Evolutionary conservation across 2,888 invertebrate genomes (phyloP).

Genomic region (Crocallis elinguaria): DNA sequence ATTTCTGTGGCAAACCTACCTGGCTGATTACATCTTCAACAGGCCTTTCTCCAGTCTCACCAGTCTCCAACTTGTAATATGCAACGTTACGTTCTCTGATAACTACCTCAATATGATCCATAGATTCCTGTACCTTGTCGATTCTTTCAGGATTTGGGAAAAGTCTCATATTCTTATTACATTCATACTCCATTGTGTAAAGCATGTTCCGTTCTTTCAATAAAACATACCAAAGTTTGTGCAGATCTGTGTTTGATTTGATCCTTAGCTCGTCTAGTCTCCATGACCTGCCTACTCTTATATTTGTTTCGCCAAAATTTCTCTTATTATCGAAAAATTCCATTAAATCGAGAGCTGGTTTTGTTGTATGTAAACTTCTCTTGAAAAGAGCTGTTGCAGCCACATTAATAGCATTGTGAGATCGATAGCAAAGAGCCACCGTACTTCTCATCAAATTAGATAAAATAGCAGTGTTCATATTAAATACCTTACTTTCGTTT

Average conservation of each 20-base stretch:
- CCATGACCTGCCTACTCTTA: constrained; percentile 95
- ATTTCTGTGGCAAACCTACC: constrained; percentile 86
- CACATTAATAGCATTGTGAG: constrained; percentile 47
- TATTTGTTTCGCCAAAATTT: constrained; percentile 91
- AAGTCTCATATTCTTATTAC: constrained; percentile 86
- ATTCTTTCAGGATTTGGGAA: constrained; percentile 97
- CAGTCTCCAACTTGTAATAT: constrained; percentile 95
- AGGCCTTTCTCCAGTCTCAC: constrained; percentile 92
- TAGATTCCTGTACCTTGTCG: constrained; percentile 97
- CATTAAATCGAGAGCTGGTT: constrained; percentile 85
- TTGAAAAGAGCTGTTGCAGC: constrained; percentile 36
- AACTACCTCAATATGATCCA: constrained; percentile 96
- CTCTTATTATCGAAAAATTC: constrained; percentile 95
- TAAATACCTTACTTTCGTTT: not conserved
- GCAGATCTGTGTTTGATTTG: constrained; percentile 97
- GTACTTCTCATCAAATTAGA: constrained; percentile 48
- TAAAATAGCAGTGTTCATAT: constrained; percentile 50
- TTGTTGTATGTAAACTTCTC: constrained; percentile 68
- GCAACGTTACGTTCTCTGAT: constrained; percentile 97
- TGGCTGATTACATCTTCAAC: constrained; percentile 82
- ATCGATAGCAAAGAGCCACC: constrained; percentile 44
- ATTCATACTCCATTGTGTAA: constrained; percentile 96
- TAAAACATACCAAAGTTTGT: constrained; percentile 96
- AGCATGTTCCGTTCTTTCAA: constrained; percentile 99
- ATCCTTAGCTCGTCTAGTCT: constrained; percentile 94